Percentiles rank a stretch among this genome's conserved stretches.
phyloP scores from a whole-genome alignment of 2,797 vertebrate species.

The Clarias platycephalus region DNA sequence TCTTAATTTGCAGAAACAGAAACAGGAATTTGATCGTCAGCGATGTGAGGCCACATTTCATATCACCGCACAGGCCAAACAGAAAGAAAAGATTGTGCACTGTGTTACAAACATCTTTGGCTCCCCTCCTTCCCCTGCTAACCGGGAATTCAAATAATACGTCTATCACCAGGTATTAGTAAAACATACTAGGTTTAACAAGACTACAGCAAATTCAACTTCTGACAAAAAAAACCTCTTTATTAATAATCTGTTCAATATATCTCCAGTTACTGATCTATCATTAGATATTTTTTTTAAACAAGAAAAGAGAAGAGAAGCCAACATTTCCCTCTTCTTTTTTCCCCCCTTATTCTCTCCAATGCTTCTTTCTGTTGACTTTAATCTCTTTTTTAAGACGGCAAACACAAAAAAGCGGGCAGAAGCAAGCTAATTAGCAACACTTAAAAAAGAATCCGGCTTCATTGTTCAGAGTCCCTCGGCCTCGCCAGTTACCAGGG shows the following conservation, averaged over 20 bases:
- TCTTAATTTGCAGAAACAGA: conserved; percentile 48
- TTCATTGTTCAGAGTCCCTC: conserved; percentile 68
- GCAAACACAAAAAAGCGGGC: conserved; percentile 73
- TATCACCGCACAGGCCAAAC: not conserved
- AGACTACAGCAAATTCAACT: not conserved
- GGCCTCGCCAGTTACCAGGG: conserved; percentile 78
- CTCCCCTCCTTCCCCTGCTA: not conserved
- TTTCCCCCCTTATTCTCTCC: conserved; percentile 29
- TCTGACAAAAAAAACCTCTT: not conserved
- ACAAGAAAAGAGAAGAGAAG: conserved; percentile 58
- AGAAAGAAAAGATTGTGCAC: conserved; percentile 1
- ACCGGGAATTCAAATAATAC: not conserved
- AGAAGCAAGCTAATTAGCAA: conserved; percentile 81
- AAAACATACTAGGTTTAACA: not conserved
- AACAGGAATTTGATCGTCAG: conserved; percentile 35
- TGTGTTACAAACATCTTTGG: not conserved
- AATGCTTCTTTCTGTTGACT: conserved; percentile 75
- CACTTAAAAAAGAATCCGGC: conserved; percentile 76
- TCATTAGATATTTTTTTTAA: not conserved
- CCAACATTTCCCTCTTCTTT: conserved; percentile 68
- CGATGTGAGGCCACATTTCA: conserved; percentile 26
- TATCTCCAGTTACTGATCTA: conserved; percentile 7
- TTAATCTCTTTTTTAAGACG: conserved; percentile 80
- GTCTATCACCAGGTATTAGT: not conserved
- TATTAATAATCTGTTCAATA: conserved; percentile 42